Evolutionary conservation across 2,888 invertebrate genomes (phyloP), one percentile per base, ranked within the genome.

Genomic region (Linnaemya vulpina): DNA sequence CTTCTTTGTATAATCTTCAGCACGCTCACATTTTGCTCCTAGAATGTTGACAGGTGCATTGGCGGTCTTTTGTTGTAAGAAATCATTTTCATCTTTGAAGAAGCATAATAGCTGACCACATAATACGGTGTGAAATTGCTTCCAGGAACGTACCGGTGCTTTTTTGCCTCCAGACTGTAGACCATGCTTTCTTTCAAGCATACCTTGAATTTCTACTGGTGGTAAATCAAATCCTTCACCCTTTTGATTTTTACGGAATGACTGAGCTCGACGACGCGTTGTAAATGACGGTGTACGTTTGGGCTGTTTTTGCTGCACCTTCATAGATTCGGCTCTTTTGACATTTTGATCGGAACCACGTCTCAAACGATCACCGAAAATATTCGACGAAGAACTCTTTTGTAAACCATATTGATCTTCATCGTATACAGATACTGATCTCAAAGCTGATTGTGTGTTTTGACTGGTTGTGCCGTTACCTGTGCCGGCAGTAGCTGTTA

Each of bases 51-150:
- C 95, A 0, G 97, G 97, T 0, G 98, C 96, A 3, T 97, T 96
- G 0, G 97, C 96, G 0, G 98, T 98, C 93, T 97, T 96, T 89
- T 97, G 96, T 87, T 95, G 95, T 84, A 95, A 94, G 93, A 98
- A 98, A 93, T 98, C 98, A 88, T 96, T 95, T 90, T 97, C 96
- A 91, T 98, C 98, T 90, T 98, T 96, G 94, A 99, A 99, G 96
- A 99, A 99, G 93, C 98, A 99, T 73, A 99, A 93, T 88, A 99
- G 93, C 91, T 99, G 99, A 0, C 99, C 99, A 91, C 98, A 99
- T 30, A 99, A 94, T 76, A 99, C 99, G 0, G 98, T 96, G 93
- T 98, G 97, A 93, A 97, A 97, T 76, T 95, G 95, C 90, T 98
- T 98, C 99, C 99, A 99, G 0, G 98, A 97, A 7, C 99, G 94